A percentile compares a stretch with the other conserved stretches of the same genome.
Evolutionary conservation across 2,113 vertebrate genomes (phyloP).

Genomic region (Amia ocellicauda): DNA sequence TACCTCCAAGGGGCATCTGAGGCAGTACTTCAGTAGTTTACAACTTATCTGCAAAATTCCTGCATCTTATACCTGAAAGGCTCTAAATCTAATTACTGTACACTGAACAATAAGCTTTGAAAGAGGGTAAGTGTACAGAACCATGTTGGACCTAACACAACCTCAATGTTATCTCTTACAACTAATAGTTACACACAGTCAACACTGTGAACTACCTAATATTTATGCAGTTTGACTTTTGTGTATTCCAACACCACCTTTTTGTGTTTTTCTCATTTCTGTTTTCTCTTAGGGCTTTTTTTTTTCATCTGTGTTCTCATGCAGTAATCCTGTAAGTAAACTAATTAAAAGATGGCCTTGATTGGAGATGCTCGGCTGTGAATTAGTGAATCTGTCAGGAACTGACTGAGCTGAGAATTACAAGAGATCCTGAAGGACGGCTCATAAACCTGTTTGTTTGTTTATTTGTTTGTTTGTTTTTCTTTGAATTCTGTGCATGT

Average conservation of each 20-base stretch:
- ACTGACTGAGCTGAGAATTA: conserved; percentile 14
- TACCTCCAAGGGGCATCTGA: conserved; percentile 21
- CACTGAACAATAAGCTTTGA: conserved; percentile 19
- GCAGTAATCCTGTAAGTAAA: conserved; percentile 24
- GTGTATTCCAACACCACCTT: conserved; percentile 2
- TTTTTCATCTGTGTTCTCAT: conserved; percentile 5
- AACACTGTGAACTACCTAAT: neutral
- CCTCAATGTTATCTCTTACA: neutral
- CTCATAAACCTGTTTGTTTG: too few species aligned
- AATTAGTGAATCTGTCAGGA: conserved; percentile 22
- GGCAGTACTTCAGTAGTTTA: conserved; percentile 35
- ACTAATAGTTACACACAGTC: too few species aligned
- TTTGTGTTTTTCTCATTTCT: neutral
- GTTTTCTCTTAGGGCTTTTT: conserved; percentile 11
- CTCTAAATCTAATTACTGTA: conserved; percentile 21
- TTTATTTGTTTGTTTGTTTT: too few species aligned
- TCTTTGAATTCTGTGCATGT: too few species aligned
- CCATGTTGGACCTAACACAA: neutral
- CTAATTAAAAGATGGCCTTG: conserved; percentile 28
- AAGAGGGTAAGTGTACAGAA: conserved; percentile 21
- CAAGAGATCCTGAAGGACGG: neutral
- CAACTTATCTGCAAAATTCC: conserved; percentile 42
- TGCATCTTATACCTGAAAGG: conserved; percentile 35
- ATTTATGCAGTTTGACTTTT: neutral
- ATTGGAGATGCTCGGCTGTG: conserved; percentile 18